Percentiles rank a stretch among this genome's conserved stretches.
These are phyloP conservation scores for Mythimna loreyi DNA, from an alignment of 2,888 invertebrate species.

Conservation along the genomic window DNA sequence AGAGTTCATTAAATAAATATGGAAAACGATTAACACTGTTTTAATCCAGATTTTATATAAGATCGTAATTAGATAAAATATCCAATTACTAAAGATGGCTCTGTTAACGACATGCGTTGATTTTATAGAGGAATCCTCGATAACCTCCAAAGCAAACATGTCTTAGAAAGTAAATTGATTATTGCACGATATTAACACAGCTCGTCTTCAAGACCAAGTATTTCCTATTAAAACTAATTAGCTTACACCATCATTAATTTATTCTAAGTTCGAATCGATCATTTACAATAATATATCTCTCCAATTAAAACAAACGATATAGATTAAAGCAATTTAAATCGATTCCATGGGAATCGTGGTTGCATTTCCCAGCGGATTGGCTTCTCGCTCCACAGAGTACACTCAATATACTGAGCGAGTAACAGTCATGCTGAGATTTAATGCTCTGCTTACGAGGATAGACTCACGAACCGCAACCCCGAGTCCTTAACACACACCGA, in stretches of 20 bases:
- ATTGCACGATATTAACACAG: constrained; percentile 20
- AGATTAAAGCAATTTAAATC: constrained; percentile 76
- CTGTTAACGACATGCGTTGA: constrained; percentile 13
- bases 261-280: constrained; percentile 49
- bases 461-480: constrained; percentile 73
- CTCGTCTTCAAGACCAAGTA: constrained; percentile 16
- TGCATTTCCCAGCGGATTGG: constrained; percentile 76
- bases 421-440: constrained; percentile 82
- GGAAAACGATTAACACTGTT: not conserved
- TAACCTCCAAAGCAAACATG: constrained; percentile 23
- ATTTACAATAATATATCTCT: constrained; percentile 58
- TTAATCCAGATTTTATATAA: constrained; percentile 25
- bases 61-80: constrained; percentile 23
- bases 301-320: constrained; percentile 69
- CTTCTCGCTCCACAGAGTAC: constrained; percentile 69
- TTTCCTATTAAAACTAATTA: constrained; percentile 33
- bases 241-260: constrained; percentile 26
- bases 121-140: constrained; percentile 19
- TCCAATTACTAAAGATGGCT: constrained; percentile 19
- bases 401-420: constrained; percentile 73
- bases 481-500: constrained; percentile 61
- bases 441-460: constrained; percentile 73
- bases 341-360: constrained; percentile 78
- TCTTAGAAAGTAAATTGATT: constrained; percentile 38
- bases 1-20: constrained; percentile 29